Conservation (phyloP, 2,888 invertebrate species). For the Terebella lapidaria region DNA sequence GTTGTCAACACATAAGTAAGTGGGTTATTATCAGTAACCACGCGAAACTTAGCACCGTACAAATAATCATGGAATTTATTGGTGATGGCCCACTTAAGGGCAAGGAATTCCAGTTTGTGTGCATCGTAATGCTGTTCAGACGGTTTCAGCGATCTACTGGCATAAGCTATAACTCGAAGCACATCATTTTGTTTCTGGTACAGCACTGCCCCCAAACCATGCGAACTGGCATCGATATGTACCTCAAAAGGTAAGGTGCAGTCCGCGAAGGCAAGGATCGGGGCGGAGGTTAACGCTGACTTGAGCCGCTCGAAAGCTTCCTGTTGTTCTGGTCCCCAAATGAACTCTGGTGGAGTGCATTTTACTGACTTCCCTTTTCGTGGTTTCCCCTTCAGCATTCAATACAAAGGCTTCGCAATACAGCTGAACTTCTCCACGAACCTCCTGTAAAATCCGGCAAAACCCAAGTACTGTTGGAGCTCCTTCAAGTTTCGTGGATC, state of each 20-base stretch:
- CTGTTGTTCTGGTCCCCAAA: neutral
- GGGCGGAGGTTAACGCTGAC: too few species aligned
- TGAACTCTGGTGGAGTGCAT: too few species aligned
- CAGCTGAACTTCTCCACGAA: neutral
- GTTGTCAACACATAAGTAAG: neutral
- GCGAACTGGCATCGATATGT: constrained; percentile 6
- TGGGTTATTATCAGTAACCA: neutral
- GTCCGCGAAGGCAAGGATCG: too few species aligned
- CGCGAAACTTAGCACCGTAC: neutral
- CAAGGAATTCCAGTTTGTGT: too few species aligned
- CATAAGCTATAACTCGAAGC: neutral
- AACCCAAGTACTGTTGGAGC: neutral
- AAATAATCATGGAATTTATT: neutral
- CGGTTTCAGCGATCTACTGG: too few species aligned
- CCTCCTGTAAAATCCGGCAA: neutral
- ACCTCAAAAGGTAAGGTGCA: neutral
- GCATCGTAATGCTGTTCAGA: too few species aligned
- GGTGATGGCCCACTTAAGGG: too few species aligned
- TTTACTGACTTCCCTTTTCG: neutral
- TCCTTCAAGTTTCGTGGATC: constrained; percentile 2
- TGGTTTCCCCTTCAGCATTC: neutral
- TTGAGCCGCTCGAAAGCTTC: neutral
- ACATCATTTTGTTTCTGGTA: neutral
- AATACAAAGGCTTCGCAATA: constrained; percentile 5
- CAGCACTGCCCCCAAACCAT: too few species aligned